Base-by-base conservation (phyloP, 2,888 invertebrate genomes). In the Cephus runcator region DNA sequence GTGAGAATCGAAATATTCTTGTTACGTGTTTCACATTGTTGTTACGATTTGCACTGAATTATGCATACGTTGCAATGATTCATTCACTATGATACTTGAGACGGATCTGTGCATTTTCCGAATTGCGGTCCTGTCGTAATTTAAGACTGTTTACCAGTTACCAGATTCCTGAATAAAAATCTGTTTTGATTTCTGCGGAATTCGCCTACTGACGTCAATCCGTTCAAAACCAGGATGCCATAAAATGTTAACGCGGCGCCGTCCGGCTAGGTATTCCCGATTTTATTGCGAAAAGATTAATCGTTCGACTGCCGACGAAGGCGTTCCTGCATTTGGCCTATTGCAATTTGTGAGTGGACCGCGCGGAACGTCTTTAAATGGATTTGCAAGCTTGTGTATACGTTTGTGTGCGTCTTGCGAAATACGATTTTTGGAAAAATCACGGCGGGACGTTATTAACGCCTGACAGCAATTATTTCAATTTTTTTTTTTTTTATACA, bases 121-220 rank as follows among this genome's bases (percentile, higher is more conserved):
- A 34, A 69, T 73, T 75, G 69, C 34, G 73, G 83, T 79, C 23
- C 40, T 80, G 85, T 82, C 83, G 79, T 85, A 83, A 86, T 86
- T 85, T 87, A 85, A 85, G 82, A 83, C 80, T 83, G 81, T 84
- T 84, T 85, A 87, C 85, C 84, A 83, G 81, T 80, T 80, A 82
- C 83, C 73, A 79, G 81, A 82, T 87, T 85, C 84, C 83, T 86
- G 85, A 85, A 87, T 84, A 84, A 86, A 86, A 83, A 86, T 85
- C 76, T 82, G 81, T 88, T 85, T 86, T 85, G 79, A 84, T 85
- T 85, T 82, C 79, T 75, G 79, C 81, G 81, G 79, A 80, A 80
- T 81, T 79, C 77, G 79, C 75, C 36, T 77, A 78, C 69, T 73
- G 79, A 68, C 74, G 69, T 71, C 76, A 31, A 76, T 76, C 75